Evolutionary conservation across 2,888 invertebrate genomes (phyloP).

Genomic region (Dysmachus trigonus): DNA sequence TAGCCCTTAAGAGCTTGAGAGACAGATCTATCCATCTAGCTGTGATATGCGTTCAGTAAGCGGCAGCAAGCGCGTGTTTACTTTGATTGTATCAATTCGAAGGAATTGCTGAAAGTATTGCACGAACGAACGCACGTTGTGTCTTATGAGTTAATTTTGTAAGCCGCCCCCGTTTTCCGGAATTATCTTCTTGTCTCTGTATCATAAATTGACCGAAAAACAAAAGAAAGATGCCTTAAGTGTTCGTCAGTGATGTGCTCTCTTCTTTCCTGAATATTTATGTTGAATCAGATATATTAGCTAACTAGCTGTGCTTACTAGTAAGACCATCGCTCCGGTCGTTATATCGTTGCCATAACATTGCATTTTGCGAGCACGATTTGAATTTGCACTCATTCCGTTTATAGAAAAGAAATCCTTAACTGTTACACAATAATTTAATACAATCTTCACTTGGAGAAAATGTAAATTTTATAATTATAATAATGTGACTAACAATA

Average conservation of each 20-base stretch:
- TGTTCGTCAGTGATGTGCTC: background rate
- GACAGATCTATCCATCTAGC: background rate
- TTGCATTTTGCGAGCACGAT: no score
- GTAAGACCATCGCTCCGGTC: no score
- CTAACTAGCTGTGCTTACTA: background rate
- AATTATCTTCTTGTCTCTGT: slow-evolving; percentile 42
- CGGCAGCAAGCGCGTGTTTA: background rate
- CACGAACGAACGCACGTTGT: background rate
- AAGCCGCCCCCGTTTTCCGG: slow-evolving; percentile 50
- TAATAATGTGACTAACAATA: no score
- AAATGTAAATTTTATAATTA: no score
- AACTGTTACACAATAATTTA: no score
- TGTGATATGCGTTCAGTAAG: background rate
- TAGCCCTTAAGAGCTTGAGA: background rate
- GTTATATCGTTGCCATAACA: background rate
- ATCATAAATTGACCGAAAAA: slow-evolving; percentile 29
- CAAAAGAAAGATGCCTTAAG: slow-evolving; percentile 15
- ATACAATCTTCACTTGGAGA: no score
- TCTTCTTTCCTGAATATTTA: slow-evolving; percentile 14
- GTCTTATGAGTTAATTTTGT: slow-evolving; percentile 48
- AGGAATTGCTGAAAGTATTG: background rate
- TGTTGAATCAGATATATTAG: background rate
- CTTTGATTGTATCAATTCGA: background rate
- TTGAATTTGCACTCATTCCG: background rate
- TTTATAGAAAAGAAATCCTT: no score